Percentiles rank a stretch among this genome's conserved stretches.
These are phyloP conservation scores for Coecobrya sp. DNA, from an alignment of 2,888 invertebrate genomes.

Conservation along the genomic window DNA sequence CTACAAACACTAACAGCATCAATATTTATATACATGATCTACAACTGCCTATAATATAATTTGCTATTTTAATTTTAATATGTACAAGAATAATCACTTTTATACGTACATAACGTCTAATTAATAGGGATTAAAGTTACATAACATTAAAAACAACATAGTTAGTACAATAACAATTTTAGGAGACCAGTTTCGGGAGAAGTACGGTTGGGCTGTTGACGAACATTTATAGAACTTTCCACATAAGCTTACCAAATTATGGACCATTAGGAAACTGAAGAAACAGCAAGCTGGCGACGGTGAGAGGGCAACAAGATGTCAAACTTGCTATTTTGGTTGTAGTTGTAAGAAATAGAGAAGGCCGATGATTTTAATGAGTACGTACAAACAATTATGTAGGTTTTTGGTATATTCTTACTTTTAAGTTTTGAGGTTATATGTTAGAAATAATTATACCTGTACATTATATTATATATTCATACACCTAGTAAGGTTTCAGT, in stretches of 20 bases:
- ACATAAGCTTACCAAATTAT: background rate
- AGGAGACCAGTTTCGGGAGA: background rate
- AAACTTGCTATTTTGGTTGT: background rate
- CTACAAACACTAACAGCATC: background rate
- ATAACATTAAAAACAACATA: background rate
- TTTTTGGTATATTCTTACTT: background rate
- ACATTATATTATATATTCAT: background rate
- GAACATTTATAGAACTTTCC: background rate
- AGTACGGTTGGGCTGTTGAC: background rate
- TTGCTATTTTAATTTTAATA: conserved; percentile 30
- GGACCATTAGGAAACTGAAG: background rate
- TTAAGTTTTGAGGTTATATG: background rate
- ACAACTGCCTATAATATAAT: background rate
- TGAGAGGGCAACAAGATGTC: background rate
- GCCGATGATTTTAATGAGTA: conserved; percentile 66
- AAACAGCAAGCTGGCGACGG: background rate
- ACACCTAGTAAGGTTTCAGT: conserved; percentile 19
- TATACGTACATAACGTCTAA: background rate
- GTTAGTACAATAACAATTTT: background rate
- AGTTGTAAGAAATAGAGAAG: conserved; percentile 50
- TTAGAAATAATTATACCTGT: too few relatives aligned
- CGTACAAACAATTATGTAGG: background rate
- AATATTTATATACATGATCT: background rate
- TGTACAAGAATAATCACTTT: conserved; percentile 68
- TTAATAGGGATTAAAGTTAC: background rate